Evolutionary conservation across 1,140 invertebrate species (phyloP).

Genomic region (Xylocopa sonorina): DNA sequence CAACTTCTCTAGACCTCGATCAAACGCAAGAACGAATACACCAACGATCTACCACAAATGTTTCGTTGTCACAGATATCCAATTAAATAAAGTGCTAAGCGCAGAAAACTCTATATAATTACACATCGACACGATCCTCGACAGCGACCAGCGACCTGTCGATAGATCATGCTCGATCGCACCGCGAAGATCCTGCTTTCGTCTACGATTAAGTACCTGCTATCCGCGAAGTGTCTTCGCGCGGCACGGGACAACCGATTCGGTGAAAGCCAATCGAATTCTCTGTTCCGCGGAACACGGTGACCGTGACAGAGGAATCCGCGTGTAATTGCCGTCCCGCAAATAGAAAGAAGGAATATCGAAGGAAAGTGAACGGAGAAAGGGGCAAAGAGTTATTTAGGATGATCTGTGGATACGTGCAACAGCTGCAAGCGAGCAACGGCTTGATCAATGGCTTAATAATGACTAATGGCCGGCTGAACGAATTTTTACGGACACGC

Average conservation of each 20-base stretch:
- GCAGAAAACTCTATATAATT: too few relatives aligned
- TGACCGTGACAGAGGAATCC: conserved; percentile 16
- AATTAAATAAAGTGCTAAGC: too few relatives aligned
- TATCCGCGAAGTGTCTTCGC: background rate
- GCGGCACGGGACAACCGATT: conserved; percentile 20
- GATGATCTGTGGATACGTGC: background rate
- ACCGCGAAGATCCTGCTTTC: conserved; percentile 5
- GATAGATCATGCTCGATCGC: background rate
- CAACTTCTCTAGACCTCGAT: too few relatives aligned
- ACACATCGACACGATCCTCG: background rate
- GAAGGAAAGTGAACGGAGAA: conserved; percentile 37
- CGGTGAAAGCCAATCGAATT: conserved; percentile 46
- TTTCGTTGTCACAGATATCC: too few relatives aligned
- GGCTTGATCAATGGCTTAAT: background rate
- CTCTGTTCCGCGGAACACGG: conserved; percentile 6
- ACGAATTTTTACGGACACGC: background rate
- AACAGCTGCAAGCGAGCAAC: background rate
- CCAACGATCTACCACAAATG: too few relatives aligned
- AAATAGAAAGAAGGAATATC: conserved; percentile 39
- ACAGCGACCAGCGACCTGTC: background rate
- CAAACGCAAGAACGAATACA: too few relatives aligned
- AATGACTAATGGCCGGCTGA: background rate
- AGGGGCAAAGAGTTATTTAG: background rate
- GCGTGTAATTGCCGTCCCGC: conserved; percentile 34
- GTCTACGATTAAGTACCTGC: background rate